These are phyloP conservation scores for Falco novaeseelandiae DNA, from an alignment of 2,797 vertebrate genomes.

Conservation along the genomic window DNA sequence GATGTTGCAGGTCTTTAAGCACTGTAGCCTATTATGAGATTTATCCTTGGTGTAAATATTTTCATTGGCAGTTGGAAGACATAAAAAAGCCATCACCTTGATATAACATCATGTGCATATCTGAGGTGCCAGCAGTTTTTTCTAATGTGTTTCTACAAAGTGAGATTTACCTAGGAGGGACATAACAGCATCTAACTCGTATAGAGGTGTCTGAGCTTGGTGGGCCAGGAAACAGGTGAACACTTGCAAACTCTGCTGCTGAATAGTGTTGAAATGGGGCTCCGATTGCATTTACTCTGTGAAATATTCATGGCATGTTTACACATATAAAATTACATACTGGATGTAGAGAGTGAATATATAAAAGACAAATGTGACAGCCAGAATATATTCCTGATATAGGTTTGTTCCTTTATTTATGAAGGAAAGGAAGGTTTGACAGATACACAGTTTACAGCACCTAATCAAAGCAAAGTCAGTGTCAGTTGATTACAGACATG, in stretches of 20 bases:
- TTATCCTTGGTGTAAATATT: slow-evolving; percentile 66
- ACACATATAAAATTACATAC: neutral
- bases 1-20: slow-evolving; percentile 19
- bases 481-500: neutral
- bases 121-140: slow-evolving; percentile 49
- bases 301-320: neutral
- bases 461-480: neutral
- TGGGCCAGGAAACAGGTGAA: slow-evolving; percentile 32
- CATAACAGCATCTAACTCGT: slow-evolving; percentile 32
- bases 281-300: neutral
- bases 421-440: neutral
- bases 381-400: neutral
- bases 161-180: slow-evolving; percentile 25
- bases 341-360: neutral
- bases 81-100: slow-evolving; percentile 53
- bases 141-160: slow-evolving; percentile 32
- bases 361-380: neutral
- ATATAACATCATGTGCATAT: slow-evolving; percentile 37
- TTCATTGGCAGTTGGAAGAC: slow-evolving; percentile 35
- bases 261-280: neutral
- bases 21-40: slow-evolving; percentile 39
- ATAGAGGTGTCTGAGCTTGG: slow-evolving; percentile 46
- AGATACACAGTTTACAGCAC: neutral
- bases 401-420: neutral
- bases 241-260: neutral